phyloP scores from a whole-genome alignment of 1,140 invertebrate species.

The Euwallacea fornicatus region DNA sequence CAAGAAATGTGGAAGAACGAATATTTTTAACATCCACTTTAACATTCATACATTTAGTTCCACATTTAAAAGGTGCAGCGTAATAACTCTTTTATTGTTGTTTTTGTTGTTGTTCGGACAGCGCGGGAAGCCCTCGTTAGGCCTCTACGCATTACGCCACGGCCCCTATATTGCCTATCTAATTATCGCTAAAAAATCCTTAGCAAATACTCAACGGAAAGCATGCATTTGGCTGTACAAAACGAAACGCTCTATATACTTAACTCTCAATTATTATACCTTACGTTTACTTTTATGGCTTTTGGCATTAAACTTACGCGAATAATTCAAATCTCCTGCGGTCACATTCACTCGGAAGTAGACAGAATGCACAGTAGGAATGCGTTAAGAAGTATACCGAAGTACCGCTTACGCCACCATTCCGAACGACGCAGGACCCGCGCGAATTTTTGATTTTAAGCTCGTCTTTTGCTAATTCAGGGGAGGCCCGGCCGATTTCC shows the following conservation, averaged over 20 bases:
- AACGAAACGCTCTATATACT: constrained; percentile 30
- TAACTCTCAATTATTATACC: constrained; percentile 30
- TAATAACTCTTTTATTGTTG: constrained; percentile 4
- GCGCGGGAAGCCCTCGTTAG: too few species aligned
- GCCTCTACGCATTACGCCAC: not conserved
- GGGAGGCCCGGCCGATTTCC: not conserved
- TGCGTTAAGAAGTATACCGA: constrained; percentile 42
- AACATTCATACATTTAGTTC: constrained; percentile 36
- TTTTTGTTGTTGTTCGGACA: too few species aligned
- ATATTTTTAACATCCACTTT: constrained; percentile 30
- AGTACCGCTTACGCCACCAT: not conserved
- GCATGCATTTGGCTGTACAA: constrained; percentile 37
- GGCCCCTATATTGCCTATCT: constrained; percentile 19
- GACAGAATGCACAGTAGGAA: constrained; percentile 51
- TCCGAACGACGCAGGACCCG: not conserved
- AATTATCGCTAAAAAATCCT: constrained; percentile 29
- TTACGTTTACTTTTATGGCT: constrained; percentile 31
- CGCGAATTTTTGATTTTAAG: not conserved
- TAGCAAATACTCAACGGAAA: constrained; percentile 37
- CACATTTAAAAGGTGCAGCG: constrained; percentile 13
- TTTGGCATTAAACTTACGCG: constrained; percentile 32
- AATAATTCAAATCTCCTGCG: not conserved
- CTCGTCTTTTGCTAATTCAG: not conserved
- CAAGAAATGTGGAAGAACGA: constrained; percentile 35
- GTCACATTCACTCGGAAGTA: constrained; percentile 23